Evolutionary conservation across 2,888 invertebrate genomes (phyloP).

Genomic region (Agrochola circellaris): DNA sequence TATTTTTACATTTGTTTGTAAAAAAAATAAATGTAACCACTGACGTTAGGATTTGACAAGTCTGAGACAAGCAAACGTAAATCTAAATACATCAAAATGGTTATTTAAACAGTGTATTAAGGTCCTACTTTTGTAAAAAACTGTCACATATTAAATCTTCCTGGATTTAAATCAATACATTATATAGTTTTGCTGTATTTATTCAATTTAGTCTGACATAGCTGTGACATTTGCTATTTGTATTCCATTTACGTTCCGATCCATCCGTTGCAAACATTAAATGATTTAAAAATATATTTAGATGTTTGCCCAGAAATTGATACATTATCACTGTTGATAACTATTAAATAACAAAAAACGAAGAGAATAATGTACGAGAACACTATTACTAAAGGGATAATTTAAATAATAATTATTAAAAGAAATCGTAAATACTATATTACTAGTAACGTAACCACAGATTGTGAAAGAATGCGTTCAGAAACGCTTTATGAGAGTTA

Average conservation of each 20-base stretch:
- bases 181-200: too few relatives aligned
- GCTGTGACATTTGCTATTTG: too few relatives aligned
- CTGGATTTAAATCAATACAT: too few relatives aligned
- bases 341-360: constrained; percentile 30
- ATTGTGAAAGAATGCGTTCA: constrained; percentile 31
- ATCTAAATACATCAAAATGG: constrained; percentile 32
- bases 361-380: constrained; percentile 29
- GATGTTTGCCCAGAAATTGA: constrained; percentile 28
- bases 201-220: too few relatives aligned
- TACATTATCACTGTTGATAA: constrained; percentile 29
- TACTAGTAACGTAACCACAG: constrained; percentile 37
- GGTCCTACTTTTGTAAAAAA: constrained; percentile 16
- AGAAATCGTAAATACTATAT: constrained; percentile 37
- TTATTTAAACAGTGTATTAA: constrained; percentile 30
- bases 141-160: too few relatives aligned
- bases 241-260: too few relatives aligned
- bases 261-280: too few relatives aligned
- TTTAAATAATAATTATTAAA: constrained; percentile 37
- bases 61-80: constrained; percentile 32
- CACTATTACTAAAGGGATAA: constrained; percentile 37
- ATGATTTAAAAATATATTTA: too few relatives aligned
- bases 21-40: constrained; percentile 19
- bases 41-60: constrained; percentile 30
- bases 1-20: constrained; percentile 4
- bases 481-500: constrained; percentile 28